These are phyloP conservation scores for Oceanodroma tethys DNA, from an alignment of 2,113 vertebrate species.

Conservation along the genomic window DNA sequence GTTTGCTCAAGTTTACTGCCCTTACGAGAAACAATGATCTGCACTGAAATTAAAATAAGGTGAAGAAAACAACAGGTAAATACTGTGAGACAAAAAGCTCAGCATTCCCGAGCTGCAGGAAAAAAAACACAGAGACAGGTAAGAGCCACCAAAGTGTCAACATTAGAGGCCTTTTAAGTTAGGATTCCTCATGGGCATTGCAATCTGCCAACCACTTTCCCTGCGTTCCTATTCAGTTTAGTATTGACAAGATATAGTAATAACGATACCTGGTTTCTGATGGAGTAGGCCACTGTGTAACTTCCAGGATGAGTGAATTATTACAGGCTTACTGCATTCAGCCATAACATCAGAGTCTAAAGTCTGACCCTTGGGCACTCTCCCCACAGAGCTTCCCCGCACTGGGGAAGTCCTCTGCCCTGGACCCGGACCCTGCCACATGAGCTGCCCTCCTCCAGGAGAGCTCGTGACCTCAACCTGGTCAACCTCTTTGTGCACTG, in stretches of 20 bases:
- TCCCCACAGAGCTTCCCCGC: background rate
- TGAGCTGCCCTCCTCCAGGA: background rate
- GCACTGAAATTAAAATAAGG: background rate
- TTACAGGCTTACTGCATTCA: background rate
- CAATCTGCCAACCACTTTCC: background rate
- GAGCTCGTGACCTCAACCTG: background rate
- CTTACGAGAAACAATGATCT: background rate
- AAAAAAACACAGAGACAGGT: accelerated
- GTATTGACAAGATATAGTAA: background rate
- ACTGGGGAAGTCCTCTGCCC: background rate
- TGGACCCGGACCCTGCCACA: background rate
- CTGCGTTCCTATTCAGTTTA: background rate
- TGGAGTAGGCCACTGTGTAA: background rate
- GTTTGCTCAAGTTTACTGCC: background rate
- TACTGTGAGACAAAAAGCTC: background rate
- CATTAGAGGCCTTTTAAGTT: background rate
- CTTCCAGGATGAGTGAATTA: background rate
- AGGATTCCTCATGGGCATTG: background rate
- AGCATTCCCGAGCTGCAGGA: background rate
- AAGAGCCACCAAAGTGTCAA: background rate
- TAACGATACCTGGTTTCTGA: background rate
- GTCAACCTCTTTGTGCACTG: background rate
- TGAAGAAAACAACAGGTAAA: background rate
- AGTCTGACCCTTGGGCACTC: background rate
- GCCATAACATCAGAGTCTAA: background rate